Conservation (phyloP, 2,113 vertebrate genomes). For the Heterochromis multidens region DNA sequence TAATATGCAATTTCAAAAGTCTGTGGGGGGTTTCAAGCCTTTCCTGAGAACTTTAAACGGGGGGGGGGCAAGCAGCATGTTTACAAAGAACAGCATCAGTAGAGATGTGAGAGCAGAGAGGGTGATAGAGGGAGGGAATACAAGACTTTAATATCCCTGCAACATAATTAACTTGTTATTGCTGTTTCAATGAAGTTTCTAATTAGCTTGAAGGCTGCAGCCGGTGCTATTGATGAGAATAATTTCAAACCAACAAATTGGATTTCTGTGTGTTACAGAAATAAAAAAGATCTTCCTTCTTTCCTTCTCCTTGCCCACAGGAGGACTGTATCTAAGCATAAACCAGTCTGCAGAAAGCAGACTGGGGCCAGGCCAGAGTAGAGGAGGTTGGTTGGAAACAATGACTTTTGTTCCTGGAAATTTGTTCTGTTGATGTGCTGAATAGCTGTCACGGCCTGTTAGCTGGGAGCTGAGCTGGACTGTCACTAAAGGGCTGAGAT, state of each 20-base stretch:
- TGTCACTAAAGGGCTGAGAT: slow-evolving; percentile 16
- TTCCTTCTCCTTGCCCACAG: neutral
- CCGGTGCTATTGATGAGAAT: slow-evolving; percentile 49
- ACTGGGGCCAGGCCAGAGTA: neutral
- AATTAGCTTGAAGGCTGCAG: slow-evolving; percentile 68
- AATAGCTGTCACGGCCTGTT: slow-evolving; percentile 43
- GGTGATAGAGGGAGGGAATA: slow-evolving; percentile 36
- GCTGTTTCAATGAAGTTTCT: slow-evolving; percentile 65
- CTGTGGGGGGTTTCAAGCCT: slow-evolving; percentile 5
- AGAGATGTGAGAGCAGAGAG: slow-evolving; percentile 30
- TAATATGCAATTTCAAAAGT: slow-evolving; percentile 15
- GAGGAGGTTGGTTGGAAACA: slow-evolving; percentile 18
- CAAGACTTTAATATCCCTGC: slow-evolving; percentile 61
- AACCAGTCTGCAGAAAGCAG: neutral
- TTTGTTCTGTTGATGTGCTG: slow-evolving; percentile 48
- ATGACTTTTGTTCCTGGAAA: slow-evolving; percentile 47
- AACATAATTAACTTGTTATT: slow-evolving; percentile 73
- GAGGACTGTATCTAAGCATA: slow-evolving; percentile 17
- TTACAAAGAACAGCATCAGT: slow-evolving; percentile 6
- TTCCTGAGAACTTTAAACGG: neutral
- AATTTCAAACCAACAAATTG: slow-evolving; percentile 59
- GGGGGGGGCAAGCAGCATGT: neutral
- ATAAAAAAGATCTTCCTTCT: slow-evolving; percentile 21
- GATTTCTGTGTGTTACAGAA: slow-evolving; percentile 44
- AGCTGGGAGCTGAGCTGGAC: slow-evolving; percentile 31